Evolutionary conservation across 1,140 invertebrate genomes (phyloP), one percentile per base, ranked within the genome.

Genomic region (Drosophila parvula): DNA sequence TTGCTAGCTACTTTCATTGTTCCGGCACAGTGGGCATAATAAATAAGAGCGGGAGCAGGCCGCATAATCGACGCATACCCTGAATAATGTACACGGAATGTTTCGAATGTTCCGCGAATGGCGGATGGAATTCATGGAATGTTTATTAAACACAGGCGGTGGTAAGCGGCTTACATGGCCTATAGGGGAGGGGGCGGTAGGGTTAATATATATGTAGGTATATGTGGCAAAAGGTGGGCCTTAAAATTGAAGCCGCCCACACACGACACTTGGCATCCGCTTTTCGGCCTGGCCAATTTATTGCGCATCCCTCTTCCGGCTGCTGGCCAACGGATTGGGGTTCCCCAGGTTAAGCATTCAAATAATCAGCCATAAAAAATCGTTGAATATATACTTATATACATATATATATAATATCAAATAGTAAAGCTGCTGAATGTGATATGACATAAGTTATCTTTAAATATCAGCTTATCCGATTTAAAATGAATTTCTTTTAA

Each of bases 151-250:
- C 51, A 70, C 50, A 16, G 53, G 5, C 40, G 58, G 59, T 56
- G 27, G 67, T 73, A 82, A 81, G 79, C 79, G 59, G 79, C 58
- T 81, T 78, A 78, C 69, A 68, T 58, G 67, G 45, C 55, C 45
- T 44, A 40, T 27, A 40, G 56, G 8, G 56, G 14, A 27, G 22
- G 11, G 16, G 16, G 50, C 14, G 50, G 32, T 22, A 14, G 14
- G 22, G 16, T n/a, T 45, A 2, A 9, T 8, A 14, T n/a, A 48
- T 28, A 30, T 30, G 10, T 32, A 3, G 16, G 10, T 10, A 10
- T 6, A 55, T 38, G 50, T 18, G 50, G 32, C 32, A 7, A 53
- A 36, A 53, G 16, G 32, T 22, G 51, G 32, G 18, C 48, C 48
- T 55, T 14, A n/a, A 55, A 55, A 55, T 5, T 34, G 51, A 14